A percentile compares a stretch with the other conserved stretches of the same genome.
phyloP scores from a whole-genome alignment of 2,113 vertebrate genomes.

The Clarias batrachus region DNA sequence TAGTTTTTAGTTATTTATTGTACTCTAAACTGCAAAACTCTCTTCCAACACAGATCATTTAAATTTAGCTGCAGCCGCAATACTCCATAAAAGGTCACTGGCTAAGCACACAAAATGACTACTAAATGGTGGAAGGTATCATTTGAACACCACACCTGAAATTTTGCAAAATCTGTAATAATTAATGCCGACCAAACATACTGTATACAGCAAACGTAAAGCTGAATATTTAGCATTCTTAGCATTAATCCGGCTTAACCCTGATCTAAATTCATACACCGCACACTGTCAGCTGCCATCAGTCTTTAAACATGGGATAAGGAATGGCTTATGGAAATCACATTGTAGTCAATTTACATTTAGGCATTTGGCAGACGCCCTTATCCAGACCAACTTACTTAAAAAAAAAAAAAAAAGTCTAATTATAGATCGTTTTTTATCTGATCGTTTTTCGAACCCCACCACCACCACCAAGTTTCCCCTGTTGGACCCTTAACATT shows the following conservation, averaged over 20 bases:
- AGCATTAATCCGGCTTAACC: not conserved
- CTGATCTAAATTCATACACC: not conserved
- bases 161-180: not conserved
- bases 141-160: not conserved
- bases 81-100: not conserved
- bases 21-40: too few species aligned
- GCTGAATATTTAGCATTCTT: not conserved
- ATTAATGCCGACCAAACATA: not conserved
- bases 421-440: too few species aligned
- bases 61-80: too few species aligned
- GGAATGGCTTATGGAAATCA: not conserved
- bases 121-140: not conserved
- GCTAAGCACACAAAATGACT: not conserved
- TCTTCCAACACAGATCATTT: too few species aligned
- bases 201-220: not conserved
- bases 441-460: too few species aligned
- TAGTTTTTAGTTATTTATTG: too few species aligned
- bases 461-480: too few species aligned
- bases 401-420: too few species aligned
- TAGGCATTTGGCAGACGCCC: too few species aligned
- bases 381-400: too few species aligned
- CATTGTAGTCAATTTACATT: slow-evolving; percentile 51
- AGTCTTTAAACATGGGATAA: slow-evolving; percentile 11
- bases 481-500: too few species aligned
- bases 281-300: slow-evolving; percentile 1